A percentile compares a stretch with the other conserved stretches of the same genome.
These are phyloP conservation scores for Clarias pachynema DNA, from an alignment of 2,797 vertebrate species.

Conservation along the genomic window DNA sequence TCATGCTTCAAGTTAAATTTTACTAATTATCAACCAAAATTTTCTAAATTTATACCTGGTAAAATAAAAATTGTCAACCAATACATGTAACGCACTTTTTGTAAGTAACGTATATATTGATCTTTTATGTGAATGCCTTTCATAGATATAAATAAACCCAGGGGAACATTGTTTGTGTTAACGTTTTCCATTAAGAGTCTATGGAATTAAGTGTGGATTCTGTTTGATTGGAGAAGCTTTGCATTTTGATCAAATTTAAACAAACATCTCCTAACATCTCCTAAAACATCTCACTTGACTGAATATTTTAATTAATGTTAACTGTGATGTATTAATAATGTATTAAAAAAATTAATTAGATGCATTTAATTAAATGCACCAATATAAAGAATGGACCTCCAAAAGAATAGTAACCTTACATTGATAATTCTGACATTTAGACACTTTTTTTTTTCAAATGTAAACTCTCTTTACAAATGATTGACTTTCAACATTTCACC, in stretches of 20 bases:
- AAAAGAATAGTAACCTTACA: neutral
- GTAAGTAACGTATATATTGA: neutral
- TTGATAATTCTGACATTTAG: neutral
- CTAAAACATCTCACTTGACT: no score
- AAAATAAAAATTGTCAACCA: neutral
- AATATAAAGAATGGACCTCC: neutral
- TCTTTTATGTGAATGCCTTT: neutral
- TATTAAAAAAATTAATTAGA: neutral
- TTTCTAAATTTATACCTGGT: neutral
- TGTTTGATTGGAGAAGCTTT: no score
- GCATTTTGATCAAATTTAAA: neutral
- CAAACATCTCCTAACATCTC: neutral
- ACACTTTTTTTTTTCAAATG: neutral
- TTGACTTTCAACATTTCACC: neutral
- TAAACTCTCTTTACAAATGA: neutral
- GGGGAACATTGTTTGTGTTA: no score
- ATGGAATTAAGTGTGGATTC: no score
- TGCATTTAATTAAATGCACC: neutral
- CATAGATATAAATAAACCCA: neutral
- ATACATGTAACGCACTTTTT: neutral
- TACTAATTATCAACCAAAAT: no score
- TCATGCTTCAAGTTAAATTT: no score
- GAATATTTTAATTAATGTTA: neutral
- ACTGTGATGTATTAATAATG: neutral
- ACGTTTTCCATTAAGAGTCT: no score